Conservation (phyloP, 1,140 invertebrate genomes). For the Druon quercuslanigerum region DNA sequence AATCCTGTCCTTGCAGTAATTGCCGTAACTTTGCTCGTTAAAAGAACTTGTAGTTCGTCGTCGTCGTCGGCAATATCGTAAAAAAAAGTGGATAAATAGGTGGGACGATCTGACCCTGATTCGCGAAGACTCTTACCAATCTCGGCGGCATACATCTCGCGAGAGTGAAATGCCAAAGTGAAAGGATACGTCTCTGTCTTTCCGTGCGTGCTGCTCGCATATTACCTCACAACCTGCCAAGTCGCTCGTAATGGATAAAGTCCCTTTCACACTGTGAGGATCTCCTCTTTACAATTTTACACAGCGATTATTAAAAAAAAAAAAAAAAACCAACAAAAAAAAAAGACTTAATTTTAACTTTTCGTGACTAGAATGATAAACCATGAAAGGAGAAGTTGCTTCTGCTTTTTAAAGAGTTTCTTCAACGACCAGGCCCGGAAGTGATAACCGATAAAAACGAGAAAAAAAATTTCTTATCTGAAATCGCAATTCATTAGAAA, state of each 20-base stretch:
- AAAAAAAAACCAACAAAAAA: too few species aligned
- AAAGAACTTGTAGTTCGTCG: constrained; percentile 8
- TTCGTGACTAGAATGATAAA: too few species aligned
- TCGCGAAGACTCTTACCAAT: constrained; percentile 59
- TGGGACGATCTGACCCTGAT: constrained; percentile 49
- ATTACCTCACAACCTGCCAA: constrained; percentile 64
- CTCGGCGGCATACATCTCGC: constrained; percentile 60
- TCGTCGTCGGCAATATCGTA: background rate
- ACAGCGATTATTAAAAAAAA: too few species aligned
- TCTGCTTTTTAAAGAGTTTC: too few species aligned
- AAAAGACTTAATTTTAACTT: background rate
- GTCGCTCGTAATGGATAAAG: constrained; percentile 58
- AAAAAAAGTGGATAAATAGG: background rate
- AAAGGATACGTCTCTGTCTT: constrained; percentile 66
- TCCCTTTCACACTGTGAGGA: constrained; percentile 55
- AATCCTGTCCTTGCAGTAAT: constrained; percentile 9
- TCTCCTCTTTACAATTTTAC: constrained; percentile 33
- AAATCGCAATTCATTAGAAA: background rate
- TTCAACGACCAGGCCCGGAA: too few species aligned
- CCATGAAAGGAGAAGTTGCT: too few species aligned
- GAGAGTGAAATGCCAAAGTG: constrained; percentile 71
- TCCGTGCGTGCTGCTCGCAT: constrained; percentile 58
- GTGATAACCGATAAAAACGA: background rate
- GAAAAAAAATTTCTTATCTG: background rate
- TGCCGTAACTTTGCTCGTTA: constrained; percentile 13